A percentile compares a stretch with the other conserved stretches of the same genome.
These are phyloP conservation scores for Andricus grossulariae DNA, from an alignment of 1,140 invertebrate genomes.

Conservation along the genomic window DNA sequence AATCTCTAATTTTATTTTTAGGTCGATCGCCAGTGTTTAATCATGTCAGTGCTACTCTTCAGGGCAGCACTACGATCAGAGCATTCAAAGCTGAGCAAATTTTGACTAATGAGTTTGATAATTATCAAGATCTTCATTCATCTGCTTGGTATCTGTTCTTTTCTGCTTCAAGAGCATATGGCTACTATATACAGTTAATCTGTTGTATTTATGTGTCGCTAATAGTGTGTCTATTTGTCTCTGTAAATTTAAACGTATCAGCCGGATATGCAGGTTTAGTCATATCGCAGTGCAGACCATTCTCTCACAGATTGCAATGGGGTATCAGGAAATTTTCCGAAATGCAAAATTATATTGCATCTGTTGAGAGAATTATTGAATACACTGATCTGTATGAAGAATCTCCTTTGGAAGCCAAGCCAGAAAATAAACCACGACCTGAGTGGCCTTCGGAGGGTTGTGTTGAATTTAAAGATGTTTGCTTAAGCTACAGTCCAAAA, in stretches of 20 bases:
- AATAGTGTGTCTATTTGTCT: conserved; percentile 49
- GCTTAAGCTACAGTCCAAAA: conserved; percentile 75
- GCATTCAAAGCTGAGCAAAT: conserved; percentile 79
- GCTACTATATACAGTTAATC: conserved; percentile 79
- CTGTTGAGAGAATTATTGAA: conserved; percentile 86
- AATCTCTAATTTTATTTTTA: conserved; percentile 66
- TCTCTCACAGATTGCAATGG: conserved; percentile 89
- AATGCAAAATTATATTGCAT: conserved; percentile 86
- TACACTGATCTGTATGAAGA: conserved; percentile 82
- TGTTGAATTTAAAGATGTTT: too few species aligned
- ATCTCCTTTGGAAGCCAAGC: conserved; percentile 65
- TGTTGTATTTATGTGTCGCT: conserved; percentile 79
- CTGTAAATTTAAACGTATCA: conserved; percentile 52
- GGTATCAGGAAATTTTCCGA: conserved; percentile 85
- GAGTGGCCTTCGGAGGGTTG: conserved; percentile 73
- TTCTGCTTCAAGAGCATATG: conserved; percentile 79
- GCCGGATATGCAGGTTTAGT: conserved; percentile 86
- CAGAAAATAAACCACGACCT: conserved; percentile 63
- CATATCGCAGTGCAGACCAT: conserved; percentile 86
- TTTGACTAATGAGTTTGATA: conserved; percentile 83
- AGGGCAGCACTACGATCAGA: conserved; percentile 87
- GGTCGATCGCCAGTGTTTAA: conserved; percentile 88
- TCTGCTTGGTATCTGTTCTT: conserved; percentile 78
- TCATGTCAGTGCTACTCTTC: conserved; percentile 85
- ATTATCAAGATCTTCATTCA: conserved; percentile 80